Conservation (phyloP, 2,113 vertebrate genomes). For the Ploceus nigricollis region DNA sequence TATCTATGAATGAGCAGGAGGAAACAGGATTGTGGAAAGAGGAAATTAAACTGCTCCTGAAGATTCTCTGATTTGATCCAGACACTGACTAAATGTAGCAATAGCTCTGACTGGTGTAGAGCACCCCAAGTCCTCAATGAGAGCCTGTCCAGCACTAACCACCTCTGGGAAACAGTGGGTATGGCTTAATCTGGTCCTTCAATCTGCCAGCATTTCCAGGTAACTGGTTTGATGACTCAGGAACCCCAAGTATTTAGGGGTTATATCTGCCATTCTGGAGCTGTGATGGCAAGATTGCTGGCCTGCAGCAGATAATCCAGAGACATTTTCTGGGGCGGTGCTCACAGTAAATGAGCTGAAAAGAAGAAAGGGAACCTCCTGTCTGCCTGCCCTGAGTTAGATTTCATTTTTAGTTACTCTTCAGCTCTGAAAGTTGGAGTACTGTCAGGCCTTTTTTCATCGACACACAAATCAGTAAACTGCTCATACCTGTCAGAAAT, state of each 20-base stretch:
- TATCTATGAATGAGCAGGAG: background rate
- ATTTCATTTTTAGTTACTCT: background rate
- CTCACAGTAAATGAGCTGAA: background rate
- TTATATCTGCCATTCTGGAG: background rate
- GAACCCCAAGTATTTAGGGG: background rate
- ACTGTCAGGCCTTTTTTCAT: background rate
- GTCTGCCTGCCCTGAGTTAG: background rate
- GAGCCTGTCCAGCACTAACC: background rate
- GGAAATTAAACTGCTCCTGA: background rate
- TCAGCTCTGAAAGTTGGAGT: background rate
- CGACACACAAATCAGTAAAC: background rate
- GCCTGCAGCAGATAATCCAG: background rate
- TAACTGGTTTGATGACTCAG: background rate
- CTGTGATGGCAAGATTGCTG: background rate
- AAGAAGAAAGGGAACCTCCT: background rate
- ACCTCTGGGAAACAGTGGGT: background rate
- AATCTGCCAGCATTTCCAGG: background rate
- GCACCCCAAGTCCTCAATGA: background rate
- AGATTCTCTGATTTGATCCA: background rate
- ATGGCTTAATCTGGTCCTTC: background rate
- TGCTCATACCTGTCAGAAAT: constrained; percentile 12
- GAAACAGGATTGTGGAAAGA: background rate
- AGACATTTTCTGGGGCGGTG: background rate
- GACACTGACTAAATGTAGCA: background rate
- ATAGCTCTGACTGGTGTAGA: background rate